Evolutionary conservation across 2,888 invertebrate genomes (phyloP).

Genomic region (Nomada lathburiana): DNA sequence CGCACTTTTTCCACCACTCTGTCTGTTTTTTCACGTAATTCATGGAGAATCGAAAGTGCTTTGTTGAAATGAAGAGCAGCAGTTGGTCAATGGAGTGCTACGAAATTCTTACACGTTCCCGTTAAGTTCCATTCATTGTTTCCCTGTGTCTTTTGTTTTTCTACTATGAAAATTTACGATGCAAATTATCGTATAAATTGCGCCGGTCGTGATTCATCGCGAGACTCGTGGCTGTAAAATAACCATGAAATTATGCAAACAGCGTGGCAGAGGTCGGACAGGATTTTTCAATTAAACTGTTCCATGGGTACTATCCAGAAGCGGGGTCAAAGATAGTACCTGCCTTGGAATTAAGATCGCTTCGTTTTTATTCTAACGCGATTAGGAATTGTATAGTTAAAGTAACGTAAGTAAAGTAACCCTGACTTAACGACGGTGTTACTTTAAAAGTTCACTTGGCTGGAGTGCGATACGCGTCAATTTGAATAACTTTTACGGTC

Average conservation of each 20-base stretch:
- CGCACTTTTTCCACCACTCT: background rate
- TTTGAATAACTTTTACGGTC: too few species aligned
- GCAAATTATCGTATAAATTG: constrained; percentile 43
- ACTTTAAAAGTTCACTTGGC: too few species aligned
- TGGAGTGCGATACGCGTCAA: too few species aligned
- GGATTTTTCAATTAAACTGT: constrained; percentile 37
- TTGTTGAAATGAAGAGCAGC: background rate
- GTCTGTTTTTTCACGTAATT: background rate
- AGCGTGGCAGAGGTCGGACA: background rate
- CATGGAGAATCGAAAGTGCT: constrained; percentile 17
- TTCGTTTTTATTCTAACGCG: background rate
- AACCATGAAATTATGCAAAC: constrained; percentile 39
- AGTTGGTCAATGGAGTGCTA: too few species aligned
- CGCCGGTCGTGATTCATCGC: constrained; percentile 21
- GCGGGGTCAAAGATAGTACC: background rate
- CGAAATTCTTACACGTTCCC: background rate
- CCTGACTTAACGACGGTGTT: too few species aligned
- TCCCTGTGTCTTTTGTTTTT: background rate
- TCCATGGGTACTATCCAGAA: background rate
- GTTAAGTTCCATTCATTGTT: background rate
- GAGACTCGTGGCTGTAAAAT: constrained; percentile 19
- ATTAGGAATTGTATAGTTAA: background rate
- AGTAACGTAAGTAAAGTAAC: too few species aligned
- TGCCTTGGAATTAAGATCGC: background rate
- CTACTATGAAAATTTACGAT: constrained; percentile 29